Evolutionary conservation across 2,113 vertebrate genomes (phyloP).

Genomic region (Alectura lathami): DNA sequence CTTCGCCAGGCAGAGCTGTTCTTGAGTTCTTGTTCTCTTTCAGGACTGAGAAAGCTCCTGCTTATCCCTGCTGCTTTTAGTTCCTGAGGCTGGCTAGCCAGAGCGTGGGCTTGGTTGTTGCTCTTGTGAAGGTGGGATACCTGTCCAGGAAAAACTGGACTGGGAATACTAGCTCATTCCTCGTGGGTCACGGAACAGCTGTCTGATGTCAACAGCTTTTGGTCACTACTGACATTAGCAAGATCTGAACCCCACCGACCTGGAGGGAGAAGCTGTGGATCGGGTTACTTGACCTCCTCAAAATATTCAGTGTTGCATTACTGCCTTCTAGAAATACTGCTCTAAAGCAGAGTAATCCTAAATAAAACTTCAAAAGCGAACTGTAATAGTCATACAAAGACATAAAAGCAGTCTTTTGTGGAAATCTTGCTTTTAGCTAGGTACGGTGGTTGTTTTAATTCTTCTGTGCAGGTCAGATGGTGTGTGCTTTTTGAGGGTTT

Average conservation of each 20-base stretch:
- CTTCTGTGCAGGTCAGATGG: not conserved
- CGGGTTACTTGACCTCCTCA: constrained; percentile 7
- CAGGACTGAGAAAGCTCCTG: not conserved
- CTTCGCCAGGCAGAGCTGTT: not conserved
- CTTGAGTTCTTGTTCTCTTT: not conserved
- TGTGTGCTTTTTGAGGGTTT: not conserved
- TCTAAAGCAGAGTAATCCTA: not conserved
- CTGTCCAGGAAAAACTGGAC: not conserved
- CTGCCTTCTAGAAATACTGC: constrained; percentile 23
- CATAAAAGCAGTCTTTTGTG: not conserved
- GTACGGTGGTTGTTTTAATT: not conserved
- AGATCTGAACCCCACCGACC: constrained; percentile 13
- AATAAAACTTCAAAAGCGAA: not conserved
- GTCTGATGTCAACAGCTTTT: constrained; percentile 47
- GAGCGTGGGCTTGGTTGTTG: not conserved
- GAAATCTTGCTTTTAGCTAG: not conserved
- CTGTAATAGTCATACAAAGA: not conserved
- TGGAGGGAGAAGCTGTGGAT: not conserved
- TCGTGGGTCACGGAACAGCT: constrained; percentile 17
- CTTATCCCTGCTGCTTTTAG: not conserved
- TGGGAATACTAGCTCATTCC: not conserved
- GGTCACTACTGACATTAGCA: constrained; percentile 28
- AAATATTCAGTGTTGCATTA: constrained; percentile 25
- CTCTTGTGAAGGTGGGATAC: constrained; percentile 10
- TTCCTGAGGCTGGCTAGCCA: not conserved